phyloP scores from a whole-genome alignment of 2,888 invertebrate genomes.

The Malacosoma neustria region DNA sequence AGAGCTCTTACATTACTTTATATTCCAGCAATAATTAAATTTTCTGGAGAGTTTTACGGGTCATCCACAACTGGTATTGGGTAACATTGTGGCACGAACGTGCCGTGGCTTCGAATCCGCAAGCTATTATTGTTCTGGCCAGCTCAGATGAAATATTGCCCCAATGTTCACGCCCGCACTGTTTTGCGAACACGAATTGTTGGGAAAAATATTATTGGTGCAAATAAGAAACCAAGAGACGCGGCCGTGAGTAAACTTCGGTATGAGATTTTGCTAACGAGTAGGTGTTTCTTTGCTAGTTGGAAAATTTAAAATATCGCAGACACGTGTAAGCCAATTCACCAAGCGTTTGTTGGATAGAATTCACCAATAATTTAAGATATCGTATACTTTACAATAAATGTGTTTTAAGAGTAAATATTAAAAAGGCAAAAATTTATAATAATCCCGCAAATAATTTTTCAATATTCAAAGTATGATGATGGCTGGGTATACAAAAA shows the following conservation, averaged over 20 bases:
- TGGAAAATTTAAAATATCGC: too few species aligned
- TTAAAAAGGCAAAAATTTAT: too few species aligned
- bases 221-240: conserved; percentile 54
- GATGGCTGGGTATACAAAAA: too few species aligned
- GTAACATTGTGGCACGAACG: conserved; percentile 70
- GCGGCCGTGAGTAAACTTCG: conserved; percentile 46
- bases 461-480: too few species aligned
- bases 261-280: conserved; percentile 27
- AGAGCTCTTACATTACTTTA: conserved; percentile 27
- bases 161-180: conserved; percentile 64
- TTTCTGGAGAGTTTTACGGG: conserved; percentile 27
- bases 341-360: too few species aligned
- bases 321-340: too few species aligned
- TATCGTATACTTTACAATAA: too few species aligned
- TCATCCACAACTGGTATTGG: conserved; percentile 37
- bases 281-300: too few species aligned
- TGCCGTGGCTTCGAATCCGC: conserved; percentile 68
- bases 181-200: conserved; percentile 63
- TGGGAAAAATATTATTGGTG: conserved; percentile 55
- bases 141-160: conserved; percentile 72
- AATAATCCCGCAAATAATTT: too few species aligned
- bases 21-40: conserved; percentile 19
- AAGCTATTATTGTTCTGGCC: conserved; percentile 73
- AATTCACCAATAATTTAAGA: too few species aligned
- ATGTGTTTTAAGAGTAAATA: too few species aligned